Conservation (phyloP, 2,113 vertebrate genomes). For the Upupa epops region DNA sequence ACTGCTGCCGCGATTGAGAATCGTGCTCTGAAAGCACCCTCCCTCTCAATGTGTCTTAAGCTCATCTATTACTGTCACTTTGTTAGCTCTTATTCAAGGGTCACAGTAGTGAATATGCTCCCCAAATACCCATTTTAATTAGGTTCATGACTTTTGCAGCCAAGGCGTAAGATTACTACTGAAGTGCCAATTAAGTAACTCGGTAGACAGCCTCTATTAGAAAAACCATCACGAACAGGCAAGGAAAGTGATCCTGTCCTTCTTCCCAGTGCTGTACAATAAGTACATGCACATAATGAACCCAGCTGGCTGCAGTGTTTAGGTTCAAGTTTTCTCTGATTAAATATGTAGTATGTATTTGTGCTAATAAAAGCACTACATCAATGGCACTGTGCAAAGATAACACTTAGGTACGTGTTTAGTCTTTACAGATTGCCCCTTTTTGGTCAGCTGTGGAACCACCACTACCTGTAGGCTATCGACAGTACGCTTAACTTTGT, state of each 20-base stretch:
- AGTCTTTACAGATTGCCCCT: not conserved
- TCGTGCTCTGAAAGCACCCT: not conserved
- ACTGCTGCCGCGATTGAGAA: not conserved
- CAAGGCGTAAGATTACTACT: not conserved
- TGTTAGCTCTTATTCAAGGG: not conserved
- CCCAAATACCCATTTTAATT: not conserved
- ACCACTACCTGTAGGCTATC: not conserved
- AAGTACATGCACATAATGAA: not conserved
- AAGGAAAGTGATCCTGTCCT: not conserved
- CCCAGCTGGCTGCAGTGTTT: not conserved
- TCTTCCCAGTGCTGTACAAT: not conserved
- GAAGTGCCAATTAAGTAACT: not conserved
- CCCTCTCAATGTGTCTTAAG: fast-evolving
- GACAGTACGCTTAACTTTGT: not conserved
- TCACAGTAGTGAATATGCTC: not conserved
- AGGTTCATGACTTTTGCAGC: not conserved
- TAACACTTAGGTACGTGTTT: not conserved
- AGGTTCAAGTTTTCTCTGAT: not conserved
- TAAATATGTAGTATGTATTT: not conserved
- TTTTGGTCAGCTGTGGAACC: not conserved
- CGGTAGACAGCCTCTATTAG: not conserved
- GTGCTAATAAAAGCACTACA: not conserved
- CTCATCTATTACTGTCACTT: not conserved
- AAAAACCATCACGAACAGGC: not conserved
- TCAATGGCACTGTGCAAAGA: not conserved